These are phyloP conservation scores for Laterallus jamaicensis DNA, from an alignment of 2,113 vertebrate genomes.

Conservation along the genomic window DNA sequence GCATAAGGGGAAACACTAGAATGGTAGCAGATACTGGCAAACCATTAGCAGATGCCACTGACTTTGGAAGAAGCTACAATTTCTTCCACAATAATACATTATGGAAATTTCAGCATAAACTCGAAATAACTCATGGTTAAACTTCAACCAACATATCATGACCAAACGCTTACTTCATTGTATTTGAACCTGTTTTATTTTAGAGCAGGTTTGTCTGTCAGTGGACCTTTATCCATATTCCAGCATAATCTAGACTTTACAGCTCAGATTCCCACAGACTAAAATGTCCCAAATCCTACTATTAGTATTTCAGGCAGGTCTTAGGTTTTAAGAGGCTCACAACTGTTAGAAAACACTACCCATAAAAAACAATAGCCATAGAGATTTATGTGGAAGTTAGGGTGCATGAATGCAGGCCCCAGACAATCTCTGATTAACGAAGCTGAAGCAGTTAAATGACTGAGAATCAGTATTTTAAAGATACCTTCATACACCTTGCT, in stretches of 20 bases:
- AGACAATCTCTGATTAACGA: not conserved
- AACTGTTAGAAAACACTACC: not conserved
- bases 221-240: not conserved
- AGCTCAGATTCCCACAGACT: not conserved
- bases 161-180: not conserved
- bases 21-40: not conserved
- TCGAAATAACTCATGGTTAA: not conserved
- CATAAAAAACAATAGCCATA: not conserved
- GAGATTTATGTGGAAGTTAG: not conserved
- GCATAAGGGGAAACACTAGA: not conserved
- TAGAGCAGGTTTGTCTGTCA: not conserved
- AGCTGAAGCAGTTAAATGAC: not conserved
- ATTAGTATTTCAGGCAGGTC: not conserved
- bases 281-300: not conserved
- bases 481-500: not conserved
- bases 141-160: not conserved
- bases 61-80: not conserved
- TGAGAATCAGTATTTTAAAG: not conserved
- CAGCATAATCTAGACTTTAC: not conserved
- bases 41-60: not conserved
- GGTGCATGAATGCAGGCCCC: not conserved
- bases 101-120: not conserved
- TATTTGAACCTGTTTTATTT: not conserved
- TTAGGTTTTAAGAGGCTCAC: not conserved
- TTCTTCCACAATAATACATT: fast-evolving